These are phyloP conservation scores for Cavia aperea DNA, from an alignment of 2,113 vertebrate genomes.

Conservation along the genomic window DNA sequence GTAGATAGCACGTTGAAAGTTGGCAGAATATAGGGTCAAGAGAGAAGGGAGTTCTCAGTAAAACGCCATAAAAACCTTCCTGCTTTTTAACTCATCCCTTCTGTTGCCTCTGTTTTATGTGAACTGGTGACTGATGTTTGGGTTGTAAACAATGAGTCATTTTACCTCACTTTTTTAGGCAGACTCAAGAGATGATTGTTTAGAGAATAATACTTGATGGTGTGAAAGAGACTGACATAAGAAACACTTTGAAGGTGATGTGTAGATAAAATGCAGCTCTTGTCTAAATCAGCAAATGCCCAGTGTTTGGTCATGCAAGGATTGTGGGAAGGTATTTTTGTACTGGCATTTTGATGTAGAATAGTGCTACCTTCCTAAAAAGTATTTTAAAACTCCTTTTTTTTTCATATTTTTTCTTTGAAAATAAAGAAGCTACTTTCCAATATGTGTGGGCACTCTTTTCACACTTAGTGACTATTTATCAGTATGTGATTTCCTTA, in stretches of 20 bases:
- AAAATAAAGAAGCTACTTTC: conserved; percentile 33
- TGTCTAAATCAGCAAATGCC: background rate
- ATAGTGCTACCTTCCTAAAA: background rate
- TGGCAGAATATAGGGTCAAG: background rate
- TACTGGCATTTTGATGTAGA: conserved; percentile 10
- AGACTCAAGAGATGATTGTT: conserved; percentile 12
- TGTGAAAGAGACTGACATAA: conserved; percentile 20
- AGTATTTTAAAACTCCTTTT: conserved; percentile 44
- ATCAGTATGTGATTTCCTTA: conserved; percentile 38
- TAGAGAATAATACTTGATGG: conserved; percentile 8
- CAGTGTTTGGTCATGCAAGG: background rate
- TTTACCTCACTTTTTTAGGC: background rate
- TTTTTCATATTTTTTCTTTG: conserved; percentile 38
- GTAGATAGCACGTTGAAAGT: background rate
- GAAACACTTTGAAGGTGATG: conserved; percentile 9
- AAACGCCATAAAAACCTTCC: background rate
- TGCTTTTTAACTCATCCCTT: background rate
- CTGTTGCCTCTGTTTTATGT: conserved; percentile 6
- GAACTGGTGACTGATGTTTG: background rate
- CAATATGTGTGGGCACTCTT: conserved; percentile 27
- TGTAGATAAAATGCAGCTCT: background rate
- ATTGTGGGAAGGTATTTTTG: background rate
- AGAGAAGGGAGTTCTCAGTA: conserved; percentile 6
- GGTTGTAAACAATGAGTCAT: background rate
- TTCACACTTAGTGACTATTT: conserved; percentile 43